Conservation (phyloP, 2,797 vertebrate genomes). For the Sebastes trivittatus region DNA sequence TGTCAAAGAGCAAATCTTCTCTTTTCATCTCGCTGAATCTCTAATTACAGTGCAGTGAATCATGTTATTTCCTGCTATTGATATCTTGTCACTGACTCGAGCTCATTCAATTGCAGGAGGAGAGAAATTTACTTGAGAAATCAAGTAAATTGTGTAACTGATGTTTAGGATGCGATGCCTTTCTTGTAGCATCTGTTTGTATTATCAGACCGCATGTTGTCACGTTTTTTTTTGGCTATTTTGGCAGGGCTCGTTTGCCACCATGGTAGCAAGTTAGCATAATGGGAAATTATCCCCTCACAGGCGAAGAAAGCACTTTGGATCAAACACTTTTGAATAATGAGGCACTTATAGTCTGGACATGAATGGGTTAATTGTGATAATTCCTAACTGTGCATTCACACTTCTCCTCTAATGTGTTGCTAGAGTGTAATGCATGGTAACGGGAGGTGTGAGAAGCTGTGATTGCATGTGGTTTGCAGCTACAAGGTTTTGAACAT, state of each 20-base stretch:
- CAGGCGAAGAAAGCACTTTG: conserved; percentile 16
- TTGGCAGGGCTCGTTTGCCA: conserved; percentile 27
- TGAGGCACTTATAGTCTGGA: conserved; percentile 23
- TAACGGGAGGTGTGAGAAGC: conserved; percentile 7
- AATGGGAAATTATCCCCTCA: conserved; percentile 28
- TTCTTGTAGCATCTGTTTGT: conserved; percentile 71
- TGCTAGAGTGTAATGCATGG: neutral
- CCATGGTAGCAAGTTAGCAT: conserved; percentile 3
- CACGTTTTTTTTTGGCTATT: conserved; percentile 1
- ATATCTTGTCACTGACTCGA: conserved; percentile 57
- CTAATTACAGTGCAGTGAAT: conserved; percentile 74
- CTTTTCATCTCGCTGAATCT: conserved; percentile 72
- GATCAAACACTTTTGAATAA: neutral
- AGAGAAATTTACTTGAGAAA: conserved; percentile 45
- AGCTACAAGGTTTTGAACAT: neutral
- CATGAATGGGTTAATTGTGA: conserved; percentile 36
- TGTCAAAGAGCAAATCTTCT: conserved; percentile 72
- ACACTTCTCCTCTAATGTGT: conserved; percentile 13
- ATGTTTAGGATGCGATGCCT: conserved; percentile 55
- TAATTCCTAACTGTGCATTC: conserved; percentile 15
- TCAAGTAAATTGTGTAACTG: conserved; percentile 61
- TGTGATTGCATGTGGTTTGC: neutral
- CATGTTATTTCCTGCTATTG: conserved; percentile 70
- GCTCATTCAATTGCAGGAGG: conserved; percentile 35
- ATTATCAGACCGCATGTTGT: conserved; percentile 41